Evolutionary conservation across 2,888 invertebrate genomes (phyloP).

Genomic region (Plebejus melissa): DNA sequence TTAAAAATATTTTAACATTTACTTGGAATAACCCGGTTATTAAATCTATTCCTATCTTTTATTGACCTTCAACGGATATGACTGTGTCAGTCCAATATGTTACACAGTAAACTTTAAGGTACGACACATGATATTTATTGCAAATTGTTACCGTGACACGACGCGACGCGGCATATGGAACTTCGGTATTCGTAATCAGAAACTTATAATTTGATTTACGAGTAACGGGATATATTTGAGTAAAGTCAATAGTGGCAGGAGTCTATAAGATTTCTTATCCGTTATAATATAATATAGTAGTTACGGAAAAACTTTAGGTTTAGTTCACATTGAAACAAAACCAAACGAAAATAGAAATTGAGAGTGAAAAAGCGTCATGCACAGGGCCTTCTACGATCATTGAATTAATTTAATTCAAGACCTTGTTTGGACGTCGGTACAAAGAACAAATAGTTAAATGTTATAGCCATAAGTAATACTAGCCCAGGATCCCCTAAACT

Average conservation of each 20-base stretch:
- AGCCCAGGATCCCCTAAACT: too few relatives aligned
- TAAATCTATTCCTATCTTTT: conserved; percentile 13
- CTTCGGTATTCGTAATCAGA: background rate
- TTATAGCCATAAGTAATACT: too few relatives aligned
- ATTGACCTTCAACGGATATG: background rate
- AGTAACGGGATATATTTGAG: background rate
- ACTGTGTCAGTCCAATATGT: background rate
- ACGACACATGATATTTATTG: background rate
- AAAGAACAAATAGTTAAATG: too few relatives aligned
- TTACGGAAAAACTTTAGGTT: too few relatives aligned
- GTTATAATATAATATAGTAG: too few relatives aligned
- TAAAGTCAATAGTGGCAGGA: background rate
- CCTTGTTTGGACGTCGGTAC: too few relatives aligned
- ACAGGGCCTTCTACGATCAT: too few relatives aligned
- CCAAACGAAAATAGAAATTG: too few relatives aligned
- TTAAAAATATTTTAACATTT: background rate
- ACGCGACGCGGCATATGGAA: background rate
- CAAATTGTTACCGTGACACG: background rate
- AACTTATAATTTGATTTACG: conserved; percentile 5
- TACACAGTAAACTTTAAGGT: background rate
- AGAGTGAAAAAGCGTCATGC: too few relatives aligned
- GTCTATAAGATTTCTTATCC: background rate
- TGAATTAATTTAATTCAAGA: too few relatives aligned
- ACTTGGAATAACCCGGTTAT: background rate
- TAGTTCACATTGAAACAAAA: too few relatives aligned